Evolutionary conservation across 2,113 vertebrate genomes (phyloP).

Genomic region (Microcebus ravelobensis): DNA sequence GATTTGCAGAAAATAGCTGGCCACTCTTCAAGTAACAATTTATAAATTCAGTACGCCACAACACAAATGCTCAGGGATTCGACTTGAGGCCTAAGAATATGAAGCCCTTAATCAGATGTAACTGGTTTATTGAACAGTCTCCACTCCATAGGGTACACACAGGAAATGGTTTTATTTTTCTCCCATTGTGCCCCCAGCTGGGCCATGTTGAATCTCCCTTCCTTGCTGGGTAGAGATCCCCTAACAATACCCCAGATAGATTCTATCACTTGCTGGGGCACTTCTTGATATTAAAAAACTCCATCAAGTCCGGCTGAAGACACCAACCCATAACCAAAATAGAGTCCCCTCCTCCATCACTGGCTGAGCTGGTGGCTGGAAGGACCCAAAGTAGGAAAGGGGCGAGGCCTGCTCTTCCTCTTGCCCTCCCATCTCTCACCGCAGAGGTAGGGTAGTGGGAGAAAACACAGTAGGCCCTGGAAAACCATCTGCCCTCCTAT

Average conservation of each 20-base stretch:
- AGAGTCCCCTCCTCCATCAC: neutral
- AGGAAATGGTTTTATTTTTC: constrained; percentile 50
- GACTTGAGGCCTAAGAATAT: constrained; percentile 26
- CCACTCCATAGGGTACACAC: neutral
- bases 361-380: neutral
- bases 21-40: constrained; percentile 12
- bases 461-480: neutral
- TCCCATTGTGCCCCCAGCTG: neutral
- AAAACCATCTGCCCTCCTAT: neutral
- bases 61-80: neutral
- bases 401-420: neutral
- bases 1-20: constrained; percentile 14
- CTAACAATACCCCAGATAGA: constrained; percentile 35
- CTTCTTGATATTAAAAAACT: constrained; percentile 65
- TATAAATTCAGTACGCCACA: neutral
- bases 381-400: neutral
- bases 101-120: constrained; percentile 46
- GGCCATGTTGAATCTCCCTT: neutral
- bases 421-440: neutral
- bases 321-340: neutral
- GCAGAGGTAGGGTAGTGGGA: neutral
- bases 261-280: neutral
- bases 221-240: constrained; percentile 56
- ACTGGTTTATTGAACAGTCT: constrained; percentile 9
- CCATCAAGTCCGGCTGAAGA: constrained; percentile 18